Percentiles rank a stretch among this genome's conserved stretches.
Conservation (phyloP, 1,140 invertebrate species). For the Pogonomyrmex barbatus region DNA sequence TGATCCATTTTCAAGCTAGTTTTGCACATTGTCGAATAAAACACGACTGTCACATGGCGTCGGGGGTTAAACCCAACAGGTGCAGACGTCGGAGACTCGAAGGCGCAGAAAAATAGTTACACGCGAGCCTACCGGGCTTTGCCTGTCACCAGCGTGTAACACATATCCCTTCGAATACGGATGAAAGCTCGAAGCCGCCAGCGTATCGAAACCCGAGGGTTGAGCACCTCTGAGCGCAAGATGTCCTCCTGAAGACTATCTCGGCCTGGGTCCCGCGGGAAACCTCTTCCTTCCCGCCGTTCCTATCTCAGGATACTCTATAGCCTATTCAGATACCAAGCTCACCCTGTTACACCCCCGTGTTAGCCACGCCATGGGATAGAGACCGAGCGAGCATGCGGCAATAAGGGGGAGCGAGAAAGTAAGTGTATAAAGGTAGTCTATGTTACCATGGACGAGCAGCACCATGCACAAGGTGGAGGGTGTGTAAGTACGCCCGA, state of each 20-base stretch:
- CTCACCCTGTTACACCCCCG: slow-evolving; percentile 78
- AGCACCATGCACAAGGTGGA: slow-evolving; percentile 68
- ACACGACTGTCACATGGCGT: slow-evolving; percentile 41
- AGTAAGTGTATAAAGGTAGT: slow-evolving; percentile 64
- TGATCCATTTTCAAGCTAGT: slow-evolving; percentile 5
- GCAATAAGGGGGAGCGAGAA: slow-evolving; percentile 25
- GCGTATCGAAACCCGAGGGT: slow-evolving; percentile 72
- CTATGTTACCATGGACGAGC: slow-evolving; percentile 79
- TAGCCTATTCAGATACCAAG: slow-evolving; percentile 85
- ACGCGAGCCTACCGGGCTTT: slow-evolving; percentile 71
- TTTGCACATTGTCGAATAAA: slow-evolving; percentile 51
- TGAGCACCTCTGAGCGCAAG: slow-evolving; percentile 81
- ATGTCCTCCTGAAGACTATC: slow-evolving; percentile 86
- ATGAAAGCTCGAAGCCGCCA: slow-evolving; percentile 66
- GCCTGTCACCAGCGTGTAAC: slow-evolving; percentile 65
- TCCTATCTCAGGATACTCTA: slow-evolving; percentile 85
- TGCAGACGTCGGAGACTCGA: slow-evolving; percentile 52
- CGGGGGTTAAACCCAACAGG: slow-evolving; percentile 64
- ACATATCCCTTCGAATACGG: slow-evolving; percentile 64
- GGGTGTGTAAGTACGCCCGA: slow-evolving; percentile 76
- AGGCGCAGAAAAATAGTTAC: slow-evolving; percentile 71
- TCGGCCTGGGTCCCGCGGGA: slow-evolving; percentile 84
- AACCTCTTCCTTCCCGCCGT: slow-evolving; percentile 83
- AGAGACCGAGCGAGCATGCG: slow-evolving; percentile 26
- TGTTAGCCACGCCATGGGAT: slow-evolving; percentile 75